Conservation (phyloP, 1,140 invertebrate species). For the Neodiprion lecontei region DNA sequence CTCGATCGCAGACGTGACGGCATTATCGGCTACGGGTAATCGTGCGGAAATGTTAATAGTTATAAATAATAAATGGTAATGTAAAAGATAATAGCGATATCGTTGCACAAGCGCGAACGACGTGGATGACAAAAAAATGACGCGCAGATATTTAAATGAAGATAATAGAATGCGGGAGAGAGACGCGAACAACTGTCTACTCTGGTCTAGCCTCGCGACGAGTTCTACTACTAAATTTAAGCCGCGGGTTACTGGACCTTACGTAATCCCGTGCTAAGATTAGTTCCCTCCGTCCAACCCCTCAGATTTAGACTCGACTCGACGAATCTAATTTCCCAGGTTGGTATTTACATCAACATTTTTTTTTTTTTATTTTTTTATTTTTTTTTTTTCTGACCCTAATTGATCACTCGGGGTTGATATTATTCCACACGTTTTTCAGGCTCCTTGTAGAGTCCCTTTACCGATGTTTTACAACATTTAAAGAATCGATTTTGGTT, state of each 20-base stretch:
- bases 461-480: too few species aligned
- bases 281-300: slow-evolving; percentile 7
- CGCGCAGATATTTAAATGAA: too few species aligned
- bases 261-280: slow-evolving; percentile 11
- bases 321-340: not conserved
- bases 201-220: slow-evolving; percentile 1
- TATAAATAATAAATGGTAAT: too few species aligned
- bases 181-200: not conserved
- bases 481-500: too few species aligned
- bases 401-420: not conserved
- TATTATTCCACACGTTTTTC: not conserved
- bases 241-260: slow-evolving; percentile 14
- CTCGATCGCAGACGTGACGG: too few species aligned
- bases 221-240: slow-evolving; percentile 6
- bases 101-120: not conserved
- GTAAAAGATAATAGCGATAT: not conserved
- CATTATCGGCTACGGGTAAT: too few species aligned
- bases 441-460: too few species aligned
- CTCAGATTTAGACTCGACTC: slow-evolving; percentile 8
- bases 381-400: not conserved
- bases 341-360: not conserved
- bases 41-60: too few species aligned
- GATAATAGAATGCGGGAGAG: not conserved
- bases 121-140: too few species aligned
- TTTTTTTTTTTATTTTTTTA: not conserved